Conservation (phyloP, 2,113 vertebrate genomes). For the Camelus bactrianus region DNA sequence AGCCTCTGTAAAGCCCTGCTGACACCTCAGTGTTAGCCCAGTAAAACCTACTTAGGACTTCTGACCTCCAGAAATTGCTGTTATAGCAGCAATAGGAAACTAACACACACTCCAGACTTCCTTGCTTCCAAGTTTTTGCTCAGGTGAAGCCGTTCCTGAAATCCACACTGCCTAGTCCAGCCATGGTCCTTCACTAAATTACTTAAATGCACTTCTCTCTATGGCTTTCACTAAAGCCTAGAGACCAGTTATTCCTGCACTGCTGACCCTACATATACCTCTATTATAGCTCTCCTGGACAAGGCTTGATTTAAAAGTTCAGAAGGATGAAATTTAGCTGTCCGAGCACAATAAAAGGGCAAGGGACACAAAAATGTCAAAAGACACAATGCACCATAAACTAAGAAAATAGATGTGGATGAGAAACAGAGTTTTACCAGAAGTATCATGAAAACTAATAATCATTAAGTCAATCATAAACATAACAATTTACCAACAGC, state of each 20-base stretch:
- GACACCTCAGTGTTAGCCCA: no score
- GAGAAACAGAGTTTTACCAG: not conserved
- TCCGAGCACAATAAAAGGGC: not conserved
- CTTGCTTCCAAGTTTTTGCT: not conserved
- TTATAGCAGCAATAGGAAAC: not conserved
- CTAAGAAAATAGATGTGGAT: not conserved
- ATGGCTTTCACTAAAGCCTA: not conserved
- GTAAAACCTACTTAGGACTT: not conserved
- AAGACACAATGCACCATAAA: not conserved
- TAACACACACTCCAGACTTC: not conserved
- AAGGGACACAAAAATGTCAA: not conserved
- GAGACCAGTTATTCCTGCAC: not conserved
- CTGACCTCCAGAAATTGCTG: not conserved
- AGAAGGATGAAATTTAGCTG: not conserved
- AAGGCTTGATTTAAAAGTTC: not conserved
- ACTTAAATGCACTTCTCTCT: not conserved
- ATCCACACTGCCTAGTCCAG: not conserved
- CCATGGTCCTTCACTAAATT: not conserved
- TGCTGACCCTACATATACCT: not conserved
- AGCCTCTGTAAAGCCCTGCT: not conserved
- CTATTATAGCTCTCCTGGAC: not conserved
- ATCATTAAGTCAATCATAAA: constrained; percentile 19
- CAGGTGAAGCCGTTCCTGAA: not conserved
- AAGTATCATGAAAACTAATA: not conserved
- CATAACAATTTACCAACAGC: constrained; percentile 16